phyloP scores from a whole-genome alignment of 1,140 invertebrate species.

The Drosophila fuyamai region DNA sequence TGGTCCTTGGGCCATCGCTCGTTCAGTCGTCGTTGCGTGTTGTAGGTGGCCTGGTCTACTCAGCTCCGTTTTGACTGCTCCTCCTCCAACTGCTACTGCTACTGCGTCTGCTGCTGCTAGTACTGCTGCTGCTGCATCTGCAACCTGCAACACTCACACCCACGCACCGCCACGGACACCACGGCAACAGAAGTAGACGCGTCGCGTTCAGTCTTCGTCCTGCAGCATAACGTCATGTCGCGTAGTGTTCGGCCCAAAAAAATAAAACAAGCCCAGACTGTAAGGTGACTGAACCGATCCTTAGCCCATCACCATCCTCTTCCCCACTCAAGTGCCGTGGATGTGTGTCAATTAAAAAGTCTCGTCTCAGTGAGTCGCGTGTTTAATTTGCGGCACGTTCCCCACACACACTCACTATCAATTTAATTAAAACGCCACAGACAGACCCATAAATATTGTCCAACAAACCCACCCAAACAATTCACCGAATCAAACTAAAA shows the following conservation, averaged over 20 bases:
- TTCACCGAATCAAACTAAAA: conserved; percentile 4
- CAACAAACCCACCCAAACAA: conserved; percentile 6
- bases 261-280: conserved; percentile 13
- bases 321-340: conserved; percentile 59
- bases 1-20: conserved; percentile 76
- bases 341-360: conserved; percentile 81
- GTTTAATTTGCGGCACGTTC: conserved; percentile 63
- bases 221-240: conserved; percentile 59
- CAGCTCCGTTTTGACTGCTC: conserved; percentile 37
- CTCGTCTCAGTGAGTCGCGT: conserved; percentile 74
- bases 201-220: conserved; percentile 72
- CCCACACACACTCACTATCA: conserved; percentile 37
- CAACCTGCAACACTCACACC: conserved; percentile 43
- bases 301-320: conserved; percentile 45
- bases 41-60: conserved; percentile 78
- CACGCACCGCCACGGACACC: not conserved
- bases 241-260: conserved; percentile 48
- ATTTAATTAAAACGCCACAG: conserved; percentile 52
- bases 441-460: conserved; percentile 26
- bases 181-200: conserved; percentile 37
- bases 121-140: conserved; percentile 36
- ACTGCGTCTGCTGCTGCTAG: conserved; percentile 29
- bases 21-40: conserved; percentile 82
- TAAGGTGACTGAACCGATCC: conserved; percentile 47
- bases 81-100: conserved; percentile 19